A percentile compares a stretch with the other conserved stretches of the same genome.
phyloP scores from a whole-genome alignment of 2,797 vertebrate genomes.

The Enteromius mattozi region DNA sequence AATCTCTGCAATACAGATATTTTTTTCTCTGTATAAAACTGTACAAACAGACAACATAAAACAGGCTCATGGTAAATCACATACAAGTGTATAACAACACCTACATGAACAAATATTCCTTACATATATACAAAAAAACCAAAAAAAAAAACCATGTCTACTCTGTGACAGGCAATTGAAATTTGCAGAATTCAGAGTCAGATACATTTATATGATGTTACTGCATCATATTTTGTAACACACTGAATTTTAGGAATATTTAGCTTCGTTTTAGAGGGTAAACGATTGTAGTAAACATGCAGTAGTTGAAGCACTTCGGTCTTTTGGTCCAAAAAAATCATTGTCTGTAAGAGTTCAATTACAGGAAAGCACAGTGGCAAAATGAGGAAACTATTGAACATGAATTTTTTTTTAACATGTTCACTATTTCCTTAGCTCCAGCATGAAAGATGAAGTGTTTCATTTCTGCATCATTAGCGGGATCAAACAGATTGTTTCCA shows the following conservation, averaged over 20 bases:
- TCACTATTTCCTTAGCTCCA: background rate
- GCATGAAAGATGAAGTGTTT: constrained; percentile 11
- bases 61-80: constrained; percentile 11
- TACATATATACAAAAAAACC: constrained; percentile 40
- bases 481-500: background rate
- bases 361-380: constrained; percentile 48
- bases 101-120: constrained; percentile 32
- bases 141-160: background rate
- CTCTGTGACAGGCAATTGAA: constrained; percentile 21
- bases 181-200: constrained; percentile 33
- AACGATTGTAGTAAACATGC: constrained; percentile 60
- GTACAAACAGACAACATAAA: constrained; percentile 41
- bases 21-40: constrained; percentile 38
- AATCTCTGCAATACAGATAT: background rate
- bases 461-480: background rate
- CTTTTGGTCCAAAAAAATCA: constrained; percentile 64
- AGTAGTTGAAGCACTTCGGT: constrained; percentile 69
- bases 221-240: constrained; percentile 36
- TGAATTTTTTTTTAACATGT: background rate
- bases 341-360: constrained; percentile 22
- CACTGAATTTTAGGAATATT: constrained; percentile 41
- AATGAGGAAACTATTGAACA: constrained; percentile 5
- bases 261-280: constrained; percentile 52
- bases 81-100: constrained; percentile 30
- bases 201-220: constrained; percentile 13